Evolutionary conservation across 1,140 invertebrate genomes (phyloP), one percentile per base, ranked within the genome.

Genomic region (Acromyrmex charruanus): DNA sequence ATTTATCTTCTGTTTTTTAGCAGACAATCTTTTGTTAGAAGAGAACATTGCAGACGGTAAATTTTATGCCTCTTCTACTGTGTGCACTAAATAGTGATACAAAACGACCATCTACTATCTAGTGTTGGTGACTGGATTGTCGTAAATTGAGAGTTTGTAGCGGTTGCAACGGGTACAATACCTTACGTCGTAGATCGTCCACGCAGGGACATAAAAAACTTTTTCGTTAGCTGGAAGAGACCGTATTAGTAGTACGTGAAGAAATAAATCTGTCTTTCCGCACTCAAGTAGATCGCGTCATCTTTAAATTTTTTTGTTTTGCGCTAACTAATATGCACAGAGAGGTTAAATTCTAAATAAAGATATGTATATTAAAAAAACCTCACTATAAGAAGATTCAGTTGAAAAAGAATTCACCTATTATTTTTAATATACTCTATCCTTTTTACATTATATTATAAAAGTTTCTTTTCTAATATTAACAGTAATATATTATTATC

Each of bases 41-140:
- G 58, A 44, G 35, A 35, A 63, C 58, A 74, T 77, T 49, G 21
- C 58, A 39, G 39, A 49, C 58, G 39, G 59, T 80, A 80, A 80
- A 80, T 80, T 66, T 66, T 51, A 28, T 28, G 59, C 10, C 49
- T 77, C 5, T 12, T 44, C 31, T 65, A 61, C 28, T 72, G 49
- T 58, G 18, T 59, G 35, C n/a, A 58, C 18, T 44, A 63, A 28
- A 31, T 53, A 69, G 63, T 51, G 18, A 68, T 31, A 28, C 21
- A 55, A 68, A 85, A 16, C 3, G 80, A 58, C 16, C 21, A 18
- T 75, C 84, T 39, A 31, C 79, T 75, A 16, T 44, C 75, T 68
- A 12, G 10, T 21, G 14, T 75, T n/a, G 25, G 25, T 25, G 53
- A 51, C 59, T 79, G 18, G 59, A 35, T 79, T 79, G 77, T 65